Base-by-base conservation (phyloP, 2,888 invertebrate genomes). In the Chrysotoxum bicinctum region DNA sequence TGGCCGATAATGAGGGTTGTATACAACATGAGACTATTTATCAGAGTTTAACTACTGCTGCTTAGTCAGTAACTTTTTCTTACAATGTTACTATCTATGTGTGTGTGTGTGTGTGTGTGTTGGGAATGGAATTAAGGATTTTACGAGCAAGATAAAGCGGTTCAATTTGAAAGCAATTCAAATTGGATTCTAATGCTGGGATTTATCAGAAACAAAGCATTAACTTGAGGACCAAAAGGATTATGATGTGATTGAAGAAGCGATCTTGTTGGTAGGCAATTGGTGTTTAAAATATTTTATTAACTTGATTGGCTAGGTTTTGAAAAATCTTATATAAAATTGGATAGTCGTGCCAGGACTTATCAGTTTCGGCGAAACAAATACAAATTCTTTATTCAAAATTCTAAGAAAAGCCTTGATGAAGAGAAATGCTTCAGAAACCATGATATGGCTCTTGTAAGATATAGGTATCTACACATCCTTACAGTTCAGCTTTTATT, bases 1-100 rank as follows among this genome's bases (percentile, higher is more conserved):
- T 56, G 69, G 23, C 37, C 43, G 64, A 74, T 70, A 79, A 79
- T 74, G 64, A 68, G 83, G 69, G 74, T 70, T 79, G 79, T 60
- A 26, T 62, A 69, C 64, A 62, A 83, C 62, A 69, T 54, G 54
- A 54, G 45, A 52, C 73, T 60, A 56, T 78, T 78, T 78, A 78
- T 78, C 78, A 73, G 45, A 78, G 66, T 58, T 72, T 72, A 66
- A 64, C 64, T 64, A 64, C 45, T 32, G 7, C 64, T 70, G 78
- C 68, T 73, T 73, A 68, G 58, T 78, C 60, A 54, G 69, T 58
- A 74, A 52, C 43, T 68, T 62, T 66, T 58, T 45, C 16, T 37
- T 14, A 16, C 16, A 7, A 32, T 5, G 32, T 54, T 58, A 4
- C 21, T 58, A 14, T 19, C 14, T 37, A 19, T 8, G 9, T 43